phyloP scores from a whole-genome alignment of 2,888 invertebrate genomes.

The Ephialtes manifestator region DNA sequence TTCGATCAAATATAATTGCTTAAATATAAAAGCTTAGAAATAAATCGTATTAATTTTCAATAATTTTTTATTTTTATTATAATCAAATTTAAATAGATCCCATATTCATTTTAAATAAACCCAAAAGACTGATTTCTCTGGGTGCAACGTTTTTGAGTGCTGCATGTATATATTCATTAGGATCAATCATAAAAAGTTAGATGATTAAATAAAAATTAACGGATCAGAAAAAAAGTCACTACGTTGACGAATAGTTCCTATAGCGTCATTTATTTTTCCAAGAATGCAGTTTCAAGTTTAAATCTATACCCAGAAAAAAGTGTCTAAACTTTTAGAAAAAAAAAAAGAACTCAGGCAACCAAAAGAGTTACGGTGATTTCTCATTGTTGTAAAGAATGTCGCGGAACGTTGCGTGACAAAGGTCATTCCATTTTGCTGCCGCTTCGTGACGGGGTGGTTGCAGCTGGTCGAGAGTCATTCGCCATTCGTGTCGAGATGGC shows the following conservation, averaged over 20 bases:
- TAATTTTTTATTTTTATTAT: too few relatives aligned
- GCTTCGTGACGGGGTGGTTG: conserved; percentile 28
- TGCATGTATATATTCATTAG: too few relatives aligned
- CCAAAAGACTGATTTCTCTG: too few relatives aligned
- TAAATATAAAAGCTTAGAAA: too few relatives aligned
- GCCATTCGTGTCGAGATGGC: conserved; percentile 74
- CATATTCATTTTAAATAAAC: too few relatives aligned
- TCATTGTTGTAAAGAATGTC: conserved; percentile 53
- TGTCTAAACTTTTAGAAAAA: not conserved
- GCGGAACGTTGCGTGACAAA: conserved; percentile 15
- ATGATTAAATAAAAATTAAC: too few relatives aligned
- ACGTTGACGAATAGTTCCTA: not conserved
- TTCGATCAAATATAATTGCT: too few relatives aligned
- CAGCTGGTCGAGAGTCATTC: conserved; percentile 62
- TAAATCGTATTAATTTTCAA: too few relatives aligned
- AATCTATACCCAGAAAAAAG: not conserved
- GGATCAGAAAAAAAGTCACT: too few relatives aligned
- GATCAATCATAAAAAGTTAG: too few relatives aligned
- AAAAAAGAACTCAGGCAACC: not conserved
- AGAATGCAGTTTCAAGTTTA: conserved; percentile 11
- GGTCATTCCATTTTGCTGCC: conserved; percentile 49
- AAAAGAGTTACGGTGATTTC: conserved; percentile 50
- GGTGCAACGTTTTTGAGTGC: too few relatives aligned
- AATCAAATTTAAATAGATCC: too few relatives aligned
- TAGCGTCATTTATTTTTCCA: conserved; percentile 3